These are phyloP conservation scores for Gracilinanus agilis DNA, from an alignment of 2,113 vertebrate genomes.

Conservation along the genomic window DNA sequence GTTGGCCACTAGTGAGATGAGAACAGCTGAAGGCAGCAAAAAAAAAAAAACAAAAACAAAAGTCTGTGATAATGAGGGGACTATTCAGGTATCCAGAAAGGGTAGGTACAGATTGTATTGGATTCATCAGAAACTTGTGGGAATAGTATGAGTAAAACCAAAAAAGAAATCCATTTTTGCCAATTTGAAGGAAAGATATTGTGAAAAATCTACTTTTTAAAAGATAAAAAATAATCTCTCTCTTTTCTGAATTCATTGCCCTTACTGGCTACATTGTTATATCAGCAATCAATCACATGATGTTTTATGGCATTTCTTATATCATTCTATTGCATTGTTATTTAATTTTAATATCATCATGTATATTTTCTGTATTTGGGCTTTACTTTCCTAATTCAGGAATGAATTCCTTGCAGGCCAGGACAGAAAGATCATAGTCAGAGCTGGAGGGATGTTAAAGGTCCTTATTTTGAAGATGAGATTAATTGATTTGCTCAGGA, in stretches of 20 bases:
- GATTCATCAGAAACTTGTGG: neutral
- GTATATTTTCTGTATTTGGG: neutral
- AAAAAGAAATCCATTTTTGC: neutral
- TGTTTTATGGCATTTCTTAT: neutral
- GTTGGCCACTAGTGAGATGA: neutral
- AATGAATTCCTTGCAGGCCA: neutral
- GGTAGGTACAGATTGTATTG: neutral
- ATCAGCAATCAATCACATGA: neutral
- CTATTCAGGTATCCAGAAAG: neutral
- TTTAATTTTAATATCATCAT: neutral
- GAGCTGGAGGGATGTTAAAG: too few relatives aligned
- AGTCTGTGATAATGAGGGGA: neutral
- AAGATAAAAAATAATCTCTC: neutral
- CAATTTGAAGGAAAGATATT: neutral
- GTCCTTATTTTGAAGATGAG: neutral
- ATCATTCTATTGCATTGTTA: neutral
- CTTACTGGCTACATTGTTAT: neutral
- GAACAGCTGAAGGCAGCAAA: neutral
- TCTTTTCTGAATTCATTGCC: neutral
- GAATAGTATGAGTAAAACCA: neutral
- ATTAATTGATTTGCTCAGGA: neutral
- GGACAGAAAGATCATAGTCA: neutral
- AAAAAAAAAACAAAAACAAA: neutral
- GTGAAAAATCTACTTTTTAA: neutral
- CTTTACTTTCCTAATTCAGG: neutral